Evolutionary conservation across 2,888 invertebrate species (phyloP), one percentile per base, ranked within the genome.

Genomic region (Eilema sororculum): DNA sequence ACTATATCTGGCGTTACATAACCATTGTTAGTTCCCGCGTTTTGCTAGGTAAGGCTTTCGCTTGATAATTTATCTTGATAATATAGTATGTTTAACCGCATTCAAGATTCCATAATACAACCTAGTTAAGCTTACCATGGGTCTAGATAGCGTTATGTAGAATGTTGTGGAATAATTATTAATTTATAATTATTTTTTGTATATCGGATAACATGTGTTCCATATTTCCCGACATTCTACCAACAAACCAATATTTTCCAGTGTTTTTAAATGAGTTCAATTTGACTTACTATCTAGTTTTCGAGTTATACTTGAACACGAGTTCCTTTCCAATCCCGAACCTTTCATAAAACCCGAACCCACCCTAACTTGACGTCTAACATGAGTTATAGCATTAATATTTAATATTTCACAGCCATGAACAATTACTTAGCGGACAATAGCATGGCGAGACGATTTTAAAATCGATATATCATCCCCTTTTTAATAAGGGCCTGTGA

Each of bases 401-500:
- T 82, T 71, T 59, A 82, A 82, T 80, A 74, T 80, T 75, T 78
- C 66, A 60, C 68, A n/a, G 68, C 67, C 77, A 30, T 59, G 61
- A 68, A 64, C 83, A 80, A 78, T 82, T 80, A 80, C 65, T 75
- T 77, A 67, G 69, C 57, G 65, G 65, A 37, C 68, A 62, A 61
- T 37, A 59, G 60, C n/a, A 57, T 46, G n/a, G 13, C 28, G 68
- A 72, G 65, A 69, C 62, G 41, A 73, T 78, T 75, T 75, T 68
- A 71, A 72, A 65, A 70, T 67, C 69, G 59, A 46, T 60, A 52
- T 69, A 37, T 65, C 33, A 60, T 13, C 16, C 37, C 16, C 41
- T 20, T 41, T 67, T 58, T 30, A 20, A 25, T 4, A 22, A 58
- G 13, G 57, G 25, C 6, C 16, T 5, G 25, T 22, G 57, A 24